Base-by-base conservation (phyloP, 2,888 invertebrate genomes). In the Chloroclystis v-ata region DNA sequence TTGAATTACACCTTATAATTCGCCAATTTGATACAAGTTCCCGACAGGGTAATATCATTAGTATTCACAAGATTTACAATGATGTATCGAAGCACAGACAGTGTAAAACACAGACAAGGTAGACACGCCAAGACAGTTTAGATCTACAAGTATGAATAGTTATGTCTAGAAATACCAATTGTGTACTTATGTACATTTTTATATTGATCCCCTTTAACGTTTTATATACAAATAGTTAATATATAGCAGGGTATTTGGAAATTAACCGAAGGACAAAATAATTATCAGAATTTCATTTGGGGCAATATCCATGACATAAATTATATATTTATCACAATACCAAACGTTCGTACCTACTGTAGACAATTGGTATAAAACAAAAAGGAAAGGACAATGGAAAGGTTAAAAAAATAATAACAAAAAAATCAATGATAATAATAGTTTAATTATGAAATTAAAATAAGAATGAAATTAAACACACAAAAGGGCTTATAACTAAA, bases 401-500 rank as follows among this genome's bases (percentile, higher is more conserved):
- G 54, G 56, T 29, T 39, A 28, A 38, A 54, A 82, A 81, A 81
- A 74, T 82, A 84, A 78, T 67, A 81, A 82, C 78, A 75, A 83
- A 82, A 82, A 79, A 20, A 16, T 79, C 70, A 82, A 83, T 83
- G 81, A 83, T 81, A 82, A 86, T 83, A 82, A 82, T 82, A 82
- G 78, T 85, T 87, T 87, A 85, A 85, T 85, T 78, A 84, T 77
- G 80, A 84, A 86, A 84, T 76, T 83, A 84, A 85, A 84, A 82
- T 85, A 83, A 85, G 84, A 76, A 79, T 76, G 84, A 85, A 86
- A 87, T 78, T 84, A 86, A 87, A 77, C 85, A 85, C 85, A 85
- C 85, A 82, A 78, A 81, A 82, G 14, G 81, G 72, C 85, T 84
- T 85, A 85, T 78, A 63, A 70, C 82, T 84, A 84, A 80, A 20